A percentile compares a stretch with the other conserved stretches of the same genome.
phyloP scores from a whole-genome alignment of 2,888 invertebrate genomes.

The Heliconius erato region DNA sequence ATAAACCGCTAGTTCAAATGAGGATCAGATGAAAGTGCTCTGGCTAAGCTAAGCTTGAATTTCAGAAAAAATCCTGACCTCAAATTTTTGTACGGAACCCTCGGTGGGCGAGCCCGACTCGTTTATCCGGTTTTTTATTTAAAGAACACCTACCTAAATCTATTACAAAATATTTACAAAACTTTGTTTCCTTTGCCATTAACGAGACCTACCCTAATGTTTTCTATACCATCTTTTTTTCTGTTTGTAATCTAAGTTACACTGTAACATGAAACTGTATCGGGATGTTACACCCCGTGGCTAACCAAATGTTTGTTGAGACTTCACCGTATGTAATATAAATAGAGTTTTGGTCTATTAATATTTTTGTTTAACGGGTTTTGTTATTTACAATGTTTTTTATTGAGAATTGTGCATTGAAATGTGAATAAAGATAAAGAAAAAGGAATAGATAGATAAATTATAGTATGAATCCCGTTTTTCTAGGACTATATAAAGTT shows the following conservation, averaged over 20 bases:
- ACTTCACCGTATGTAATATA: not conserved
- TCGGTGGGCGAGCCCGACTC: too few species aligned
- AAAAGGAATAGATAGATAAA: too few species aligned
- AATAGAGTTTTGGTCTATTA: not conserved
- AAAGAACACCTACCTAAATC: not conserved
- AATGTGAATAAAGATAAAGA: too few species aligned
- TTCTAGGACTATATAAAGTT: too few species aligned
- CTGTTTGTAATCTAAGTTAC: slow-evolving; percentile 13
- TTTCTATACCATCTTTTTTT: slow-evolving; percentile 11
- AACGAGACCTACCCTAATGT: slow-evolving; percentile 16
- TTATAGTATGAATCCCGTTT: too few species aligned
- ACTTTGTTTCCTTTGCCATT: not conserved
- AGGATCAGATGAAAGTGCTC: too few species aligned
- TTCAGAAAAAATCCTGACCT: too few species aligned
- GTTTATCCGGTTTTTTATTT: not conserved
- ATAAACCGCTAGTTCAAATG: too few species aligned
- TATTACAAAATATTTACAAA: not conserved
- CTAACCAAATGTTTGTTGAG: slow-evolving; percentile 9
- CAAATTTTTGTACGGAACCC: too few species aligned
- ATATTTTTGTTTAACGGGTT: not conserved
- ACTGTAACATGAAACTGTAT: slow-evolving; percentile 20
- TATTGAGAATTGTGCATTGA: too few species aligned
- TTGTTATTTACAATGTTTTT: too few species aligned
- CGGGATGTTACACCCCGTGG: slow-evolving; percentile 7
- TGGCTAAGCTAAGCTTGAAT: too few species aligned